Conservation (phyloP, 2,113 vertebrate species). For the Sigmodon hispidus region DNA sequence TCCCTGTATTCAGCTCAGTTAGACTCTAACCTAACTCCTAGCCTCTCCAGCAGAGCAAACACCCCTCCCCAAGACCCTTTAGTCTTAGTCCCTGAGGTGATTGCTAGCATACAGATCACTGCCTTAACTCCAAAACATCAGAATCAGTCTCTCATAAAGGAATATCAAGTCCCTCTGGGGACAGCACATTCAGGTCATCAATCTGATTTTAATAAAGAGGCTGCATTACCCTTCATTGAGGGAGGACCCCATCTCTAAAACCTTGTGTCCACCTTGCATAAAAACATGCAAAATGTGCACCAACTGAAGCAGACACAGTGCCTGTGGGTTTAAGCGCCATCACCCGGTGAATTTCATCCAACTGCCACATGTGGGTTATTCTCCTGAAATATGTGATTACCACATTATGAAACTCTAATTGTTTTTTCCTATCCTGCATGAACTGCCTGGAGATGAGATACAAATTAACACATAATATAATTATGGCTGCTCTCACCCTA, state of each 20-base stretch:
- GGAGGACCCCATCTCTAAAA: background rate
- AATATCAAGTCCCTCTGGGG: background rate
- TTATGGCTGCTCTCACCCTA: constrained; percentile 58
- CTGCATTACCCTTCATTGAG: background rate
- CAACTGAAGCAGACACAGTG: background rate
- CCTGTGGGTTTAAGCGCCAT: background rate
- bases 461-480: constrained; percentile 78
- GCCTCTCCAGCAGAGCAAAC: background rate
- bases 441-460: constrained; percentile 63
- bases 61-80: background rate
- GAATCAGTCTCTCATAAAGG: background rate
- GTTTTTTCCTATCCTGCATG: constrained; percentile 58
- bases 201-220: background rate
- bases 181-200: background rate
- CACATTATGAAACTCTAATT: constrained; percentile 66
- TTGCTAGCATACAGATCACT: background rate
- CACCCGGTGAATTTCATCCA: constrained; percentile 9
- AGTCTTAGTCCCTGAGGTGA: background rate
- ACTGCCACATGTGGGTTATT: constrained; percentile 39
- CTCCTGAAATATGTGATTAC: constrained; percentile 60
- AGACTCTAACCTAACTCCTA: background rate
- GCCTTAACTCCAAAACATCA: background rate
- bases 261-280: background rate
- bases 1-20: background rate
- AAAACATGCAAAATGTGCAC: background rate